Conservation (phyloP, 2,888 invertebrate species). For the Carabus problematicus region DNA sequence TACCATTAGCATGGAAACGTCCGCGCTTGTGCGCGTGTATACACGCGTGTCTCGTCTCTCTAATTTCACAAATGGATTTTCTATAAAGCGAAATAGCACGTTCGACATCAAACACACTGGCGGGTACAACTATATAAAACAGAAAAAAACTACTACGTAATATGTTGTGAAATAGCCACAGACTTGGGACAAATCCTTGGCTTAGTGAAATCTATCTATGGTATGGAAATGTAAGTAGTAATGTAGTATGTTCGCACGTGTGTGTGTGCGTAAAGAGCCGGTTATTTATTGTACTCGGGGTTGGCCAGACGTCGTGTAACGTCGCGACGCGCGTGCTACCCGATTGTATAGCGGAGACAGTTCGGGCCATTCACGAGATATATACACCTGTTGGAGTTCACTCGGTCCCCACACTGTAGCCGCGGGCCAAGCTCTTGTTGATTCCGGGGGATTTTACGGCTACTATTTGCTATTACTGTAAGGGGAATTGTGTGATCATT, state of each 20-base stretch:
- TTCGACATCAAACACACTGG: slow-evolving; percentile 2
- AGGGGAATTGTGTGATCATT: too few relatives aligned
- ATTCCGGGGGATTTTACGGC: too few relatives aligned
- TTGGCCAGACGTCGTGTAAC: neutral
- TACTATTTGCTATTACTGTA: too few relatives aligned
- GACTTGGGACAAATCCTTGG: too few relatives aligned
- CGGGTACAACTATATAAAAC: too few relatives aligned
- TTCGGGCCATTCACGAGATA: slow-evolving; percentile 55
- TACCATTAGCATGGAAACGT: slow-evolving; percentile 45
- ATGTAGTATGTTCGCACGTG: too few relatives aligned
- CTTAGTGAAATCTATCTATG: too few relatives aligned
- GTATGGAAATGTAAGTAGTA: too few relatives aligned
- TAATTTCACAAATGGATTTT: slow-evolving; percentile 46
- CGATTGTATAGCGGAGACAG: slow-evolving; percentile 57
- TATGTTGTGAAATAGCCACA: too few relatives aligned
- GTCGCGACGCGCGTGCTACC: slow-evolving; percentile 14
- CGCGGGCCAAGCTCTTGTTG: neutral
- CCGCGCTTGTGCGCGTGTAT: neutral
- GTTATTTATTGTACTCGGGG: slow-evolving; percentile 33
- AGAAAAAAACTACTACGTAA: neutral
- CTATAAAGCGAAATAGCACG: slow-evolving; percentile 39
- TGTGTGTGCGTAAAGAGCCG: slow-evolving; percentile 12
- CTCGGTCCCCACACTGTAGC: neutral
- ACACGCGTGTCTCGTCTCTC: slow-evolving; percentile 44
- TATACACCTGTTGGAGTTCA: slow-evolving; percentile 59